Base-by-base conservation (phyloP, 2,797 vertebrate genomes). In the Sus cebifrons region DNA sequence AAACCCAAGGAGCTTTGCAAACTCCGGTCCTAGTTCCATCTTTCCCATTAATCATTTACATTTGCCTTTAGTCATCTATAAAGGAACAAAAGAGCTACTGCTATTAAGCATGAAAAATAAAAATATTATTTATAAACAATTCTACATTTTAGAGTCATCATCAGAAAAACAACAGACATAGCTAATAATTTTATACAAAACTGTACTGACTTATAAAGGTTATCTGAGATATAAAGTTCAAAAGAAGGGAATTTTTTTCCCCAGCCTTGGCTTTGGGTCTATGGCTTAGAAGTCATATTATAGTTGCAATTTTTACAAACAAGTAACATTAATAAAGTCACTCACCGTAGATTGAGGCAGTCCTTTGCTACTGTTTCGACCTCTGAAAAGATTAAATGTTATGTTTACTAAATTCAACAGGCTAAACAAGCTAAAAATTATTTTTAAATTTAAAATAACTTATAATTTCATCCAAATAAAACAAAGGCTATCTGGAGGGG, bases 281-380 rank as follows among this genome's bases (percentile, higher is more conserved):
- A 77, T 73, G 11, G 62, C 88, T 75, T 94, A 82, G 60, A 95
- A 68, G 73, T 54, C 23, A 90, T n/a, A 52, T 79, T 96, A 96
- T 64, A 62, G 4, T 92, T 89, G 86, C 15, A 86, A 73, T 71
- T 89, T 91, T 93, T 67, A 29, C 15, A 93, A 94, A 89, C 10
- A 94, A 95, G 32, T 82, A 94, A 87, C 23, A 96, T 17, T 93
- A 4, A 93, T 93, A 4, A 93, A 60, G 25, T 96, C 93, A 99
- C 99, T 99, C 98, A 99, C 99, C 84, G 99, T 98, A 97, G 99
- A 98, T 77, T 99, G 99, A 96, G 98, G 98, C 14, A 99, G 99
- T 97, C 99, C 99, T 99, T 99, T 99, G 98, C 99, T 99, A 98
- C 99, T 99, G 98, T 99, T 99, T 98, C 99, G 99, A 97, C 99